Percentiles rank a stretch among this genome's conserved stretches.
Evolutionary conservation across 92 coral and sea anemone species (phyloP).

Genomic region (Phenganax stokvisi): DNA sequence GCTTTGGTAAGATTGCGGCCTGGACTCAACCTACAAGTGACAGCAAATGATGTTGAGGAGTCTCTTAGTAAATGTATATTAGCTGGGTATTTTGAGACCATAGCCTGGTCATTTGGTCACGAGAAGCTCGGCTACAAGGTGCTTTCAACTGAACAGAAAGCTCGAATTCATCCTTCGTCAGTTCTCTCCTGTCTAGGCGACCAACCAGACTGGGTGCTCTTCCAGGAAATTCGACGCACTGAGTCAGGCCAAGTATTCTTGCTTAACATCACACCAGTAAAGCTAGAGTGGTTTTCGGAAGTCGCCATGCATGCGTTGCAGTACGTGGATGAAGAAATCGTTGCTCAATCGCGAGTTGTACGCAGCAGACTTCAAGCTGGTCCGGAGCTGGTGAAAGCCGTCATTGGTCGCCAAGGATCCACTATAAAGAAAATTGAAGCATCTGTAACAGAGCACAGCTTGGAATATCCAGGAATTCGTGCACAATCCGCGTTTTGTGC

Average conservation of each 20-base stretch:
- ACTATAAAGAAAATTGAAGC: slow-evolving; percentile 20
- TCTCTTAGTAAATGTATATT: slow-evolving; percentile 63
- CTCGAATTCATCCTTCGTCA: slow-evolving; percentile 79
- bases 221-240: slow-evolving; percentile 69
- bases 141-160: slow-evolving; percentile 53
- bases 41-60: slow-evolving; percentile 37
- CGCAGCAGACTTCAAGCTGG: slow-evolving; percentile 1
- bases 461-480: neutral
- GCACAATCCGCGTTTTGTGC: slow-evolving; percentile 1
- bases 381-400: slow-evolving; percentile 24
- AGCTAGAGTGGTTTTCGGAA: slow-evolving; percentile 68
- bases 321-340: slow-evolving; percentile 24
- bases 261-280: slow-evolving; percentile 72
- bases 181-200: slow-evolving; percentile 67
- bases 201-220: slow-evolving; percentile 71
- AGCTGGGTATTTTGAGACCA: slow-evolving; percentile 59
- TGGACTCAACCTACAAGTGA: slow-evolving; percentile 23
- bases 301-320: slow-evolving; percentile 37
- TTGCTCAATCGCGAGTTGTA: slow-evolving; percentile 1
- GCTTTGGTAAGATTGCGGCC: slow-evolving; percentile 51
- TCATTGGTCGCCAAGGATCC: slow-evolving; percentile 21
- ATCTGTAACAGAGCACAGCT: slow-evolving; percentile 6
- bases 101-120: slow-evolving; percentile 79
- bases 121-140: slow-evolving; percentile 74
- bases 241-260: slow-evolving; percentile 56